Percentiles rank a stretch among this genome's conserved stretches.
phyloP scores from a whole-genome alignment of 2,797 vertebrate species.

The Neosilurus mollespiculum region DNA sequence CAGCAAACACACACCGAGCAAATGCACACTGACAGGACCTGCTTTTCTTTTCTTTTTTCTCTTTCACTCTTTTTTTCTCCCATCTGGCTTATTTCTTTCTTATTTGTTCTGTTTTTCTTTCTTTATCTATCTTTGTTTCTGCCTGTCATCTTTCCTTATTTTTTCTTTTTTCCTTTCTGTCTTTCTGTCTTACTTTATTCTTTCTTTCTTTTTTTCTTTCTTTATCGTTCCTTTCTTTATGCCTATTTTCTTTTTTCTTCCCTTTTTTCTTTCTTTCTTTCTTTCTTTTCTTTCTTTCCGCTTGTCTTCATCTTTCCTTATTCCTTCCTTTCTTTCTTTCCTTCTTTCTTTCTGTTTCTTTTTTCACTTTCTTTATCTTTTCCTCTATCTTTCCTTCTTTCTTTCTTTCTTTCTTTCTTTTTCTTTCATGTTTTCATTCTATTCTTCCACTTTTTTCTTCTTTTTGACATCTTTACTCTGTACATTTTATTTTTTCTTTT shows the following conservation, averaged over 20 bases:
- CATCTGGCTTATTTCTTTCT: no score
- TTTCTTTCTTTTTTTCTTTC: not conserved
- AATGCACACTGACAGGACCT: not conserved
- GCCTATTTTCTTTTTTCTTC: not conserved
- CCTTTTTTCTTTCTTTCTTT: not conserved
- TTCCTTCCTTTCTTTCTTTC: not conserved
- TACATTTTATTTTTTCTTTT: no score
- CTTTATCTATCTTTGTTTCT: not conserved
- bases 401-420: no score
- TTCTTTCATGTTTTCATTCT: no score
- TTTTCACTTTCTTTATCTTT: no score
- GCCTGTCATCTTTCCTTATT: not conserved
- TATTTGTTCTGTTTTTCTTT: not conserved
- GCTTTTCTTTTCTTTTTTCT: not conserved
- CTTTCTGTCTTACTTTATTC: no score
- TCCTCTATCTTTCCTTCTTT: no score
- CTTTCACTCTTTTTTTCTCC: no score
- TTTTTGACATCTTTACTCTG: no score
- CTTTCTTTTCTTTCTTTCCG: not conserved
- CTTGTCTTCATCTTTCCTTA: not conserved
- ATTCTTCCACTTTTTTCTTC: no score
- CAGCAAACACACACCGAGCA: not conserved
- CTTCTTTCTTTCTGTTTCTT: not conserved
- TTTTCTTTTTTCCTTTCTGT: not conserved
- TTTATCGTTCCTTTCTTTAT: not conserved